phyloP scores from a whole-genome alignment of 2,888 invertebrate species.

The Aethes cnicana region DNA sequence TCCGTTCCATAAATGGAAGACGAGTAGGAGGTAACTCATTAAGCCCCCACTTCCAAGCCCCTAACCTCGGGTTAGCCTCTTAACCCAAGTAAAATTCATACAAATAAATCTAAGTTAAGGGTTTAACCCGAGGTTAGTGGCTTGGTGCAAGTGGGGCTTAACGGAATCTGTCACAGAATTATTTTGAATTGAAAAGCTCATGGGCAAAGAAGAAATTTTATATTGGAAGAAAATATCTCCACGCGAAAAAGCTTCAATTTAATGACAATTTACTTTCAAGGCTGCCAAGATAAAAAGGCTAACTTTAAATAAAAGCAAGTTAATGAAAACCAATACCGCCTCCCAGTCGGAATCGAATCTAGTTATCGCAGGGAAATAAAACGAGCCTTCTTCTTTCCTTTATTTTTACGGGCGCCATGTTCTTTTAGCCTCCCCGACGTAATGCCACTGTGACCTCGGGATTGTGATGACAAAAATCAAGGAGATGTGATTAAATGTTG shows the following conservation, averaged over 20 bases:
- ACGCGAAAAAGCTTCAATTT: not conserved
- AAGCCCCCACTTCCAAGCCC: no score
- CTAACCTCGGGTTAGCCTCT: no score
- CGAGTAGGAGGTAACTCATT: no score
- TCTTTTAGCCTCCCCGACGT: constrained; percentile 20
- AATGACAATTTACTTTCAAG: not conserved
- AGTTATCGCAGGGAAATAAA: constrained; percentile 20
- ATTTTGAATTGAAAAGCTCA: no score
- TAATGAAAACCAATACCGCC: constrained; percentile 21
- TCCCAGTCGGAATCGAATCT: constrained; percentile 16
- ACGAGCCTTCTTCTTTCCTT: constrained; percentile 12
- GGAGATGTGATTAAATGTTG: constrained; percentile 18
- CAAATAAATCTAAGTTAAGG: no score
- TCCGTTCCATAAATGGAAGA: no score
- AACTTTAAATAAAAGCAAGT: constrained; percentile 18
- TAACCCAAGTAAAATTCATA: no score
- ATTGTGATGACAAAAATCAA: constrained; percentile 28
- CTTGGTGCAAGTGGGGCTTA: no score
- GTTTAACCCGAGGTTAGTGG: no score
- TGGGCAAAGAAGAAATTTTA: no score
- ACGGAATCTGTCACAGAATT: no score
- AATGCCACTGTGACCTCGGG: constrained; percentile 26
- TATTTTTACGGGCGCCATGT: constrained; percentile 26
- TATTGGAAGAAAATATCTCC: not conserved
- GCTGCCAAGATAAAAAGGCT: constrained; percentile 1